Base-by-base conservation (phyloP, 2,113 vertebrate genomes). In the Chionomys nivalis region DNA sequence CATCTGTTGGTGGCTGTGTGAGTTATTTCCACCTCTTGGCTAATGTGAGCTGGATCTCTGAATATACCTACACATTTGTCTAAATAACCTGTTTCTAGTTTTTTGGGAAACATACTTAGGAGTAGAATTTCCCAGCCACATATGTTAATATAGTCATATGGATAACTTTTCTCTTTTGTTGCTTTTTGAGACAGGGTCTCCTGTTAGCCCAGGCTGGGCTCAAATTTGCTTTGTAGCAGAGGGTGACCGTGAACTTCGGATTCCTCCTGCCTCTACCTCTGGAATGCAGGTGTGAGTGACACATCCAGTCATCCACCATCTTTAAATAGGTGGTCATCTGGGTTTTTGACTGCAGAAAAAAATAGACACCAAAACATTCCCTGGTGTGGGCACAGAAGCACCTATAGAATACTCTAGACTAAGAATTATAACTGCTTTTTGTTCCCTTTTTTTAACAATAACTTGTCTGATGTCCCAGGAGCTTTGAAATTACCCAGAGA, bases 401-500 rank as follows among this genome's bases (percentile, higher is more conserved):
- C 24, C 86, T 78, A 66, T 78, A 73, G 78, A 94, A 90, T 75
- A 82, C 17, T 24, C 21, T 76, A 87, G 68, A 24, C 81, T 68
- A 24, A 87, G 55, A 92, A 5, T 68, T 88, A 49, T 73, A 87
- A 23, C 13, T 61, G 36, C 10, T 75, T 9, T 33, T 76, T 76
- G 19, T 47, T 88, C 44, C 52, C 79, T 95, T 21, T 49, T 49
- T 88, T 90, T 91, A 91, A 90, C 21, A 72, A 75, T 47, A 85
- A 89, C 31, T 52, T 88, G 21, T 77, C 31, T 94, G 8, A 3
- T 93, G 17, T 83, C 55, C 55, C 77, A 7, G 55, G 10, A 4
- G 24, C 52, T 82, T 91, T 82, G 73, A 89, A 90, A 94, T 58
- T 90, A 19, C 66, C 75, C 81, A 66, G 47, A 72, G 73, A 78